Conservation (phyloP, 2,888 invertebrate genomes). For the Amiota communis region DNA sequence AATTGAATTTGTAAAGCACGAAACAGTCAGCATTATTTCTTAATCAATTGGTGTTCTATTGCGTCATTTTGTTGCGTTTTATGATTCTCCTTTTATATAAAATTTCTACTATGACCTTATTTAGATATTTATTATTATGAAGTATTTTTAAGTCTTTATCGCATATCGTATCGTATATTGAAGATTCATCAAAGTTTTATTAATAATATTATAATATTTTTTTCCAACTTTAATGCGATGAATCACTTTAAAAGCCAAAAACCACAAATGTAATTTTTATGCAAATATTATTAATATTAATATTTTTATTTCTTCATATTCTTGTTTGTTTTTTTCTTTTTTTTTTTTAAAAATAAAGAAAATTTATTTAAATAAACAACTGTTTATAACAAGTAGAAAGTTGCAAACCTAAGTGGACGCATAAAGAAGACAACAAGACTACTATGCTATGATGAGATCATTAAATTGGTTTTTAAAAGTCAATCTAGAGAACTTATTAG, state of each 20-base stretch:
- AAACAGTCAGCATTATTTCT: no score
- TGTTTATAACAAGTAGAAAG: not conserved
- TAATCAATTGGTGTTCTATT: no score
- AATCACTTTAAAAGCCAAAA: conserved; percentile 9
- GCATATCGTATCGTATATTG: no score
- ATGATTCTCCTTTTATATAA: no score
- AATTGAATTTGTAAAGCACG: no score
- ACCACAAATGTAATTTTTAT: conserved; percentile 20
- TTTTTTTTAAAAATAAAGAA: no score
- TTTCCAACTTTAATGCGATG: not conserved
- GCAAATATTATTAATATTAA: conserved; percentile 28
- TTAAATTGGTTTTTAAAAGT: not conserved
- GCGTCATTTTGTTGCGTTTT: no score
- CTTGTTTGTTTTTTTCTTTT: not conserved
- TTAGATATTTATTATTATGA: no score
- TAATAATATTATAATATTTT: not conserved
- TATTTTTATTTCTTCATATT: not conserved
- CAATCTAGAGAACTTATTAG: no score
- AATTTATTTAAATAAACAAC: not conserved
- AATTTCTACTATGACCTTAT: no score
- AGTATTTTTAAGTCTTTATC: no score
- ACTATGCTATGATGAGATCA: conserved; percentile 4
- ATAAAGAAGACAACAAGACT: not conserved
- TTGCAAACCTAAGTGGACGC: conserved; percentile 13
- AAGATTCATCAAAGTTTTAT: not conserved